Conservation (phyloP, 2,113 vertebrate genomes). For the Phylloscopus whistleri region DNA sequence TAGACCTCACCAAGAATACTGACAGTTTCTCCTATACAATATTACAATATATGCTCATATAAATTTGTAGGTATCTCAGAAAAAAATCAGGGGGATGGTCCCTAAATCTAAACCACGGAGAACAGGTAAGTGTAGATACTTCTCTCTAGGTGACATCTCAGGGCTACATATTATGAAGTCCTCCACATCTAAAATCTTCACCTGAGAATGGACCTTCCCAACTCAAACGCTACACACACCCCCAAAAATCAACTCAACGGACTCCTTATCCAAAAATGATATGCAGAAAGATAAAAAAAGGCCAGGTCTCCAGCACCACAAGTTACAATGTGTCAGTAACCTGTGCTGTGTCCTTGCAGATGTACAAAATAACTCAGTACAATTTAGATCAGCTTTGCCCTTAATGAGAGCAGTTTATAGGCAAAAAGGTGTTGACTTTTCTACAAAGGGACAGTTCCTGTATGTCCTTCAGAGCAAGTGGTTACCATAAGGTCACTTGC, state of each 20-base stretch:
- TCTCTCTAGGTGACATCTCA: neutral
- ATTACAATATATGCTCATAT: neutral
- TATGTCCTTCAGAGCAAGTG: neutral
- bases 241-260: accelerated
- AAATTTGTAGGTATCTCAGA: neutral
- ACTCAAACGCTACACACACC: neutral
- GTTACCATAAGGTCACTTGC: neutral
- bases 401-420: neutral
- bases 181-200: neutral
- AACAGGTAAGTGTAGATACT: neutral
- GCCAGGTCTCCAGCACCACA: neutral
- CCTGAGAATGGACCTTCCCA: neutral
- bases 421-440: neutral
- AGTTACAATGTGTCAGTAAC: neutral
- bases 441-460: neutral
- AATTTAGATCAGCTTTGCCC: neutral
- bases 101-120: neutral
- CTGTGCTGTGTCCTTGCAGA: neutral
- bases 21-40: neutral
- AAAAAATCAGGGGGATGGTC: neutral
- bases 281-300: neutral
- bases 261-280: neutral
- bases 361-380: neutral
- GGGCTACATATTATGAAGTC: neutral
- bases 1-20: neutral